Evolutionary conservation across 2,888 invertebrate species (phyloP), one percentile per base, ranked within the genome.

Genomic region (Muschampia plurimacula): DNA sequence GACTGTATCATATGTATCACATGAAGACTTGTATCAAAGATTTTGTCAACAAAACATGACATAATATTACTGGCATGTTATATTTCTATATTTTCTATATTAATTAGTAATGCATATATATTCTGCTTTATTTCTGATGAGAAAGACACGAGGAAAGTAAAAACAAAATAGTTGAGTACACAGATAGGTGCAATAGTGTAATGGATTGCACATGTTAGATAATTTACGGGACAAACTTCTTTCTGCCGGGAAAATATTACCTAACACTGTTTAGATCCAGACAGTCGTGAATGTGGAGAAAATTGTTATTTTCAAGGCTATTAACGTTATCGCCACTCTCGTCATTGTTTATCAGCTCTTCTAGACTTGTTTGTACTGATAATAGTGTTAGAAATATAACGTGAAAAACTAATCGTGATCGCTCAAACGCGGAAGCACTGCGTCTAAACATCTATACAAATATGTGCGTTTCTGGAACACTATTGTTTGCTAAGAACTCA

Each of bases 301-400:
- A 55, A 55, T 60, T 32, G 13, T 5, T n/a, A 12, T 36, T 60
- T 32, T 60, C 6, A 28, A 36, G 13, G 13, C 12, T 13, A 10
- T 63, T 41, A n/a, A 57, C 57, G 15, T 10, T 63, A 52, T 55
- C 67, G 41, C 60, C 6, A 67, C 59, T 62, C 60, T 57, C 67
- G 57, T 67, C 55, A 57, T 57, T 67, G 67, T 67, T 36, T 67
- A 66, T 52, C 10, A 15, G 32, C 55, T 67, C 39, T 57, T 67
- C 67, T 41, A 57, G 69, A 3, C 57, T 28, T 55, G 69, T 69
- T 64, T 64, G 69, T 69, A 32, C 69, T 69, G 69, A 57, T 64
- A 57, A 55, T 44, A 12, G n/a, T 44, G 57, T 57, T 28, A 57
- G 57, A 57, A 57, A 57, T 57, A 57, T 28, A 28, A 57, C 57